Conservation (phyloP, 2,797 vertebrate species). For the Phrynocephalus guinanensis region DNA sequence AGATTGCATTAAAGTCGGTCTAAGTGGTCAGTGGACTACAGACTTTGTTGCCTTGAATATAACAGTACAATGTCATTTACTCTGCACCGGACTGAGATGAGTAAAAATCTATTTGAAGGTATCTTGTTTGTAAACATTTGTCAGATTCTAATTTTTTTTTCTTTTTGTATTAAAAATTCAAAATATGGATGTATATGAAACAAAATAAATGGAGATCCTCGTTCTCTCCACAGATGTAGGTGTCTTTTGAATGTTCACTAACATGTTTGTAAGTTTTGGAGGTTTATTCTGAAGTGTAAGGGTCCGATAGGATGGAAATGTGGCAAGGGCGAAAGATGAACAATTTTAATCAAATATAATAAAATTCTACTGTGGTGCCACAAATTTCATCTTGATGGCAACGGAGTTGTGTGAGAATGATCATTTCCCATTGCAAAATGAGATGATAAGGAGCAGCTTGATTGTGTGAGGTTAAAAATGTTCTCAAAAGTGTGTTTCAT, state of each 20-base stretch:
- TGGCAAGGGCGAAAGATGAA: slow-evolving; percentile 15
- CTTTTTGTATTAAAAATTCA: slow-evolving; percentile 97
- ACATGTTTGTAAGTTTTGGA: slow-evolving; percentile 58
- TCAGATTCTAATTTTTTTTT: slow-evolving; percentile 90
- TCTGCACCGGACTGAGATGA: slow-evolving; percentile 86
- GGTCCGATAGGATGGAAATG: slow-evolving; percentile 18
- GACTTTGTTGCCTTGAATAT: slow-evolving; percentile 81
- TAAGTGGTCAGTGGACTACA: slow-evolving; percentile 77
- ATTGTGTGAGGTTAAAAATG: not conserved
- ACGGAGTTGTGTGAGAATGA: slow-evolving; percentile 13
- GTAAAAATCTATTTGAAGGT: slow-evolving; percentile 87
- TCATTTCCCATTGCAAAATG: slow-evolving; percentile 16
- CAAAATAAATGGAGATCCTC: slow-evolving; percentile 93
- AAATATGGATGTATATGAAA: slow-evolving; percentile 99
- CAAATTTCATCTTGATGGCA: not conserved
- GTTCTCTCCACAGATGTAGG: slow-evolving; percentile 81
- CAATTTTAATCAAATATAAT: slow-evolving; percentile 12
- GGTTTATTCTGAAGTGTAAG: slow-evolving; percentile 36
- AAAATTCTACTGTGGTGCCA: slow-evolving; percentile 30
- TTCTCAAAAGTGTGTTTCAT: slow-evolving; percentile 20
- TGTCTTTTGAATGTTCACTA: slow-evolving; percentile 80
- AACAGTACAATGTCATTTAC: slow-evolving; percentile 82
- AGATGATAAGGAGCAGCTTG: not conserved
- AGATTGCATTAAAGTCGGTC: slow-evolving; percentile 79
- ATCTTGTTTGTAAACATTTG: slow-evolving; percentile 96